These are phyloP conservation scores for Myiothlypis coronata DNA, from an alignment of 2,797 vertebrate genomes.

Conservation along the genomic window DNA sequence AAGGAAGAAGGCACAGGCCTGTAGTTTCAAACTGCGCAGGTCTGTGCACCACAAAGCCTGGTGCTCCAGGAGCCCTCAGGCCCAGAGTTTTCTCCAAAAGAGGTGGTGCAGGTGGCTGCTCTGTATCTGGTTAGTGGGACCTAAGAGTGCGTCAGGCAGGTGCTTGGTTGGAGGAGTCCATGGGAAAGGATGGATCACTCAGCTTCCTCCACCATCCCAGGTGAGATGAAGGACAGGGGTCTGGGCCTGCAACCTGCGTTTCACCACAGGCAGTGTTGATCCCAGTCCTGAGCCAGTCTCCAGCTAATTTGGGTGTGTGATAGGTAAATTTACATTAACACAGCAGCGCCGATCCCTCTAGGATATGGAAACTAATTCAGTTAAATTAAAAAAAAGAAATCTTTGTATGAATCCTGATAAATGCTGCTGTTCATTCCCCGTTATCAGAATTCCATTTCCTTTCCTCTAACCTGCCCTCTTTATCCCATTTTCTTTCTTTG, in stretches of 20 bases:
- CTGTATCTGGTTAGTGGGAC: neutral
- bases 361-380: neutral
- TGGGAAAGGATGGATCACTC: neutral
- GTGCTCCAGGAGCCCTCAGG: neutral
- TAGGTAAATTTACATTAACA: neutral
- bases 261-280: neutral
- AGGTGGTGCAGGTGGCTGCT: neutral
- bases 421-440: neutral
- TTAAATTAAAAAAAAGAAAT: neutral
- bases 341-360: neutral
- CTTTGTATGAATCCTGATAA: neutral
- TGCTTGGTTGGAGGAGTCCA: neutral
- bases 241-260: neutral
- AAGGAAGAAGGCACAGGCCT: neutral
- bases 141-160: neutral
- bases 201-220: neutral
- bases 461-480: neutral
- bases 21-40: neutral
- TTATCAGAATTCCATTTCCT: neutral
- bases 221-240: neutral
- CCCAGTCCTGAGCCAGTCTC: neutral
- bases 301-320: neutral
- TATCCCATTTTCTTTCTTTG: neutral
- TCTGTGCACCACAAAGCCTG: neutral
- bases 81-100: neutral